Conservation (phyloP, 2,113 vertebrate genomes). For the Lamprologus lemairii region DNA sequence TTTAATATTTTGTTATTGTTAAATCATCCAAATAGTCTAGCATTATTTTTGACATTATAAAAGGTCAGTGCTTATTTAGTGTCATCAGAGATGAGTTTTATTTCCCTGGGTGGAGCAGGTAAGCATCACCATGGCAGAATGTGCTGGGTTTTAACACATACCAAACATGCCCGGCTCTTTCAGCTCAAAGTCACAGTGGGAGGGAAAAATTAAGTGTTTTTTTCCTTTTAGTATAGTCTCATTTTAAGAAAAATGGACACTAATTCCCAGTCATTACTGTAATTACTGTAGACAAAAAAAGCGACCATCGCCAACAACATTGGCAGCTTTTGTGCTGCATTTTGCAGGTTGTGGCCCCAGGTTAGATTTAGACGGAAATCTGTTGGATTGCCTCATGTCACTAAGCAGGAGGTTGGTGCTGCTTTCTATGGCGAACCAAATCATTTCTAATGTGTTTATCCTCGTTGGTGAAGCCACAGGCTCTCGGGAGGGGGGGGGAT, state of each 20-base stretch:
- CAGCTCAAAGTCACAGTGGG: background rate
- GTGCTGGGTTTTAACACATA: background rate
- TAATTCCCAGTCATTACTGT: background rate
- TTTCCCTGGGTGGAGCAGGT: background rate
- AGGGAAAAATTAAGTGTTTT: background rate
- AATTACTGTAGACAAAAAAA: background rate
- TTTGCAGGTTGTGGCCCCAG: background rate
- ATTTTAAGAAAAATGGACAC: background rate
- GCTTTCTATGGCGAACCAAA: background rate
- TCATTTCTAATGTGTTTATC: conserved; percentile 7
- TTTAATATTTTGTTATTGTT: background rate
- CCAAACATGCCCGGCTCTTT: background rate
- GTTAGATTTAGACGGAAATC: conserved; percentile 2
- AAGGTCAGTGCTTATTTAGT: background rate
- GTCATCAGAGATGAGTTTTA: background rate
- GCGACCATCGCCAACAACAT: background rate
- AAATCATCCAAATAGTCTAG: background rate
- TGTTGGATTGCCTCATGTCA: background rate
- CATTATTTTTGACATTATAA: background rate
- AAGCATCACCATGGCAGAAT: background rate
- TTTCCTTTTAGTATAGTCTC: background rate
- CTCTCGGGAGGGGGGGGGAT: background rate
- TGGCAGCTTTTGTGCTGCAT: background rate
- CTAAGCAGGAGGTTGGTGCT: background rate
- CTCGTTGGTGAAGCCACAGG: background rate